A percentile compares a stretch with the other conserved stretches of the same genome.
phyloP scores from a whole-genome alignment of 1,140 invertebrate genomes.

The Gonioctena quinquepunctata region DNA sequence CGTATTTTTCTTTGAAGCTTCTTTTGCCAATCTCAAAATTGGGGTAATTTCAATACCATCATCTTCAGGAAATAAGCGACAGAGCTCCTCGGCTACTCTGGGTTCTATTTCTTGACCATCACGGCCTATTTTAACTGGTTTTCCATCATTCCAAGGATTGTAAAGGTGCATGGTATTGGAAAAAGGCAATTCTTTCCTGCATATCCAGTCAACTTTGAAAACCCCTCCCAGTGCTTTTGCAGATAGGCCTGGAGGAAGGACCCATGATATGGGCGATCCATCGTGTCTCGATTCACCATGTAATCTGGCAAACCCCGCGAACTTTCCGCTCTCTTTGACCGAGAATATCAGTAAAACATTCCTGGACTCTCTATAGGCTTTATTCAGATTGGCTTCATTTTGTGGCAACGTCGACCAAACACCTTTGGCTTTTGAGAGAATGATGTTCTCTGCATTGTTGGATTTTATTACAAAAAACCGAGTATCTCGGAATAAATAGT shows the following conservation, averaged over 20 bases:
- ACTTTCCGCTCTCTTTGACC: conserved; percentile 95
- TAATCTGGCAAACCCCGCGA: conserved; percentile 89
- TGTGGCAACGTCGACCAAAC: conserved; percentile 97
- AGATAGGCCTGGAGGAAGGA: conserved; percentile 91
- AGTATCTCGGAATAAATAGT: conserved; percentile 93
- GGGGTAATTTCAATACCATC: conserved; percentile 90
- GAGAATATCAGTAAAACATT: conserved; percentile 97
- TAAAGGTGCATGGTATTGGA: conserved; percentile 90
- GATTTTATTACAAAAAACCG: conserved; percentile 98
- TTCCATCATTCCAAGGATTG: conserved; percentile 98
- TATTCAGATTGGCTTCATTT: conserved; percentile 95
- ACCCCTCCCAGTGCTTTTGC: conserved; percentile 92
- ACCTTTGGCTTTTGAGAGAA: conserved; percentile 90
- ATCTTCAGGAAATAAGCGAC: conserved; percentile 92
- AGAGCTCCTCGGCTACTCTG: conserved; percentile 90
- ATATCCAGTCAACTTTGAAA: conserved; percentile 96
- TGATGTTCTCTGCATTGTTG: conserved; percentile 96
- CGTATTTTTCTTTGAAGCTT: conserved; percentile 70
- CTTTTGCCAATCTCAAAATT: conserved; percentile 87
- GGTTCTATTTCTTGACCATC: conserved; percentile 99
- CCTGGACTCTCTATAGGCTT: conserved; percentile 87
- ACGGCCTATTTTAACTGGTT: conserved; percentile 97
- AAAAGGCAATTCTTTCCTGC: conserved; percentile 91
- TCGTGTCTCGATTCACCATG: conserved; percentile 86
- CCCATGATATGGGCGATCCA: conserved; percentile 89